Conservation (phyloP, 2,888 invertebrate species). For the Biston stratarius region DNA sequence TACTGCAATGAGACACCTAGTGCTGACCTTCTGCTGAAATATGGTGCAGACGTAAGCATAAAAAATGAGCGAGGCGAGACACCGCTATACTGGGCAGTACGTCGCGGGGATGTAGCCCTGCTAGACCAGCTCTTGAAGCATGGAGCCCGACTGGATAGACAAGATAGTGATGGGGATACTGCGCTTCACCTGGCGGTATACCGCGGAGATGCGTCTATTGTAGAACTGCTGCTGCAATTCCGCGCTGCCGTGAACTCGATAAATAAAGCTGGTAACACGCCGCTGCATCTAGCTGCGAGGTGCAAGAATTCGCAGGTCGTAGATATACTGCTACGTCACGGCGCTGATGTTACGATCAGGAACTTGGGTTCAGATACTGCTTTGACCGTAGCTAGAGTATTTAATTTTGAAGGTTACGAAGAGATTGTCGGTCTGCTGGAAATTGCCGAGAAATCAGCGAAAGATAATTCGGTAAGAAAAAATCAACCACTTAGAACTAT, state of each 20-base stretch:
- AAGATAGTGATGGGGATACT: background rate
- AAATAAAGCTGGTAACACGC: constrained; percentile 45
- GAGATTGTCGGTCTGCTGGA: constrained; percentile 25
- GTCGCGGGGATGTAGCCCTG: background rate
- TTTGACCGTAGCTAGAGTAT: constrained; percentile 40
- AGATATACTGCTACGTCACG: constrained; percentile 41
- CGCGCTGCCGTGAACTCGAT: constrained; percentile 50
- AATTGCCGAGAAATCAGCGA: background rate
- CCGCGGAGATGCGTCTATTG: background rate
- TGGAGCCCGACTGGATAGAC: background rate
- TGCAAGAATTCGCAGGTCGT: constrained; percentile 42
- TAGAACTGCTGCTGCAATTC: background rate
- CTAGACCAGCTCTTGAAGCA: background rate
- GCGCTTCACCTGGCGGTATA: background rate
- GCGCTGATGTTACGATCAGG: constrained; percentile 37
- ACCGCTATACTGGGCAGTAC: too few species aligned
- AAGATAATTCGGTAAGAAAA: background rate
- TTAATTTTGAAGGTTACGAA: constrained; percentile 13
- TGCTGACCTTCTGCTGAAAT: too few species aligned
- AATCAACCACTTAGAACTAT: background rate
- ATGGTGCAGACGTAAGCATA: background rate
- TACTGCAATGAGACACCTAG: background rate
- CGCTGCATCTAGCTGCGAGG: constrained; percentile 48
- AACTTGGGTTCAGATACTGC: constrained; percentile 44
- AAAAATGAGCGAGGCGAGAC: too few species aligned